Base-by-base conservation (phyloP, 2,113 vertebrate species). In the Vicugna pacos region DNA sequence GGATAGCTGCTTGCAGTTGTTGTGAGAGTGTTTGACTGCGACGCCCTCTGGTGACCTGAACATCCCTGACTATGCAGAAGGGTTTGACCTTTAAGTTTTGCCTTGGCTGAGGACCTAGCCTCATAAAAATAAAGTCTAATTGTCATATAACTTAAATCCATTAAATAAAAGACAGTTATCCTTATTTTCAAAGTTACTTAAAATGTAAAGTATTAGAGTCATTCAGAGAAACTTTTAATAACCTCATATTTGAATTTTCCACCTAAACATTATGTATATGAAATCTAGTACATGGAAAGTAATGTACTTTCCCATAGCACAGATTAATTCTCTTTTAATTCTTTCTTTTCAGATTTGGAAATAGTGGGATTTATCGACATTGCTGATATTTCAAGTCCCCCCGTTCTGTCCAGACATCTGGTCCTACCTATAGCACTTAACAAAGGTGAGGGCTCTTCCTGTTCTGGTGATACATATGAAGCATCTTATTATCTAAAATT, bases 331-430 rank as follows among this genome's bases (percentile, higher is more conserved):
- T 22, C 22, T 20, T 70, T 70, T 70, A 0, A 93, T 97, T 97
- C 56, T 28, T 86, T 97, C 65, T 89, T 97, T 97, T 67, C 98
- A 99, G 99, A 99, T 97, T 98, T 99, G 97, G 99, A 99, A 98
- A 99, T 99, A 76, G 98, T 99, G 97, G 99, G 99, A 0, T 99
- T 99, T 98, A 99, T 99, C 98, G 99, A 99, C 98, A 99, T 99
- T 94, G 99, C 99, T 65, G 99, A 99, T 97, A 99, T 99, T 96
- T 99, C 99, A 93, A 99, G 99, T 88, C 99, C 99, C 69, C 99
- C 99, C 14, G 99, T 99, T 91, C 98, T 99, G 92, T 99, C 99
- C 89, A 99, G 99, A 95, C 99, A 99, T 98, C 97, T 99, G 98
- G 99, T 99, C 3, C 98, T 99, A 75, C 99, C 99, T 65, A 99